Evolutionary conservation across 92 coral and sea anemone genomes (phyloP).

Genomic region (Muricea muricata): DNA sequence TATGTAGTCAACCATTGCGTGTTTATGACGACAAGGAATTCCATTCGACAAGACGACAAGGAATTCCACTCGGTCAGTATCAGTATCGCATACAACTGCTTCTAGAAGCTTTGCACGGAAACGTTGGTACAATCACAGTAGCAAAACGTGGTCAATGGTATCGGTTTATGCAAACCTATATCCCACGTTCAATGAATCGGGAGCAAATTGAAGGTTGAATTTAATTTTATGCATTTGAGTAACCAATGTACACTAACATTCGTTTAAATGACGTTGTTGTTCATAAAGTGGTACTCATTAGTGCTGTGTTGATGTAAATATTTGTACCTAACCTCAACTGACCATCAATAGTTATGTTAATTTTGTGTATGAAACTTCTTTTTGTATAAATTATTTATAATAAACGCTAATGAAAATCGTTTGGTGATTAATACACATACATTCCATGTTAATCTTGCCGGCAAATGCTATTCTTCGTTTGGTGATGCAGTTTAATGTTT

Average conservation of each 20-base stretch:
- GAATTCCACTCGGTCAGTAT: slow-evolving; percentile 46
- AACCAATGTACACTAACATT: too few species aligned
- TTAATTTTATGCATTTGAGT: too few species aligned
- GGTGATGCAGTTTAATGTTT: too few species aligned
- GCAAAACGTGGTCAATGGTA: neutral
- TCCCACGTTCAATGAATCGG: neutral
- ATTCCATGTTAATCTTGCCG: neutral
- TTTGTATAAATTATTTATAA: too few species aligned
- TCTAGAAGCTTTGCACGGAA: neutral
- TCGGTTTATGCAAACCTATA: neutral
- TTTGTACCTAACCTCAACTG: neutral
- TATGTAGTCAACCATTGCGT: too few species aligned
- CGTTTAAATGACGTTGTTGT: neutral
- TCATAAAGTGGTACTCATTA: neutral
- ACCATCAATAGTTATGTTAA: neutral
- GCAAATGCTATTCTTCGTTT: too few species aligned
- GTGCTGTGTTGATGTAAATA: neutral
- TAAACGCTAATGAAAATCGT: neutral
- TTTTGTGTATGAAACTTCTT: too few species aligned
- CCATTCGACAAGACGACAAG: slow-evolving; percentile 65
- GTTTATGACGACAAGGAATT: too few species aligned
- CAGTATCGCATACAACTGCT: neutral
- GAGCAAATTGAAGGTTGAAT: neutral
- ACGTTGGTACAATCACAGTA: neutral
- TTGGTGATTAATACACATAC: neutral